Evolutionary conservation across 2,888 invertebrate species (phyloP).

Genomic region (Augiades crinisus): DNA sequence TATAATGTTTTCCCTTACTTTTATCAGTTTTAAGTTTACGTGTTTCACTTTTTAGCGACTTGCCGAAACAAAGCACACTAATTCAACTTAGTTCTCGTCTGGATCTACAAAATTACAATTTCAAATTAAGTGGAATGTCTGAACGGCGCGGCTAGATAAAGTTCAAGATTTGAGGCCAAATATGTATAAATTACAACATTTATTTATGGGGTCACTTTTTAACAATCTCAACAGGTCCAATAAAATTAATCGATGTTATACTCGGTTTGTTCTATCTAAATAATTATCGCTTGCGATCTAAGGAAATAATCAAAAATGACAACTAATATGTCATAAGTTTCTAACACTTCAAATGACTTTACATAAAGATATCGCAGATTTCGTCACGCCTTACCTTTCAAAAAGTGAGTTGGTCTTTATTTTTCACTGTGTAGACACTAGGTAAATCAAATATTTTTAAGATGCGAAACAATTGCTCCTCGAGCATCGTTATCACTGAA

Average conservation of each 20-base stretch:
- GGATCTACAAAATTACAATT: constrained; percentile 20
- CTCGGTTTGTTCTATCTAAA: no score
- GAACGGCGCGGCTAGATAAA: not conserved
- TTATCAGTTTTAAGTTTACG: not conserved
- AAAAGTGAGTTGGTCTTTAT: not conserved
- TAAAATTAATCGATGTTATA: no score
- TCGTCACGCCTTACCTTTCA: not conserved
- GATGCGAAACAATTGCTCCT: constrained; percentile 9
- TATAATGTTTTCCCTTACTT: not conserved
- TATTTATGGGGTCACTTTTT: no score
- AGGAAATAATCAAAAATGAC: no score
- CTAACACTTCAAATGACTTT: not conserved
- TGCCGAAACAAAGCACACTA: not conserved
- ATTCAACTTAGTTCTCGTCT: not conserved
- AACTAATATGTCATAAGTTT: not conserved
- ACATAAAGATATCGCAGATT: not conserved
- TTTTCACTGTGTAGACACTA: not conserved
- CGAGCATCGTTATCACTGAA: constrained; percentile 16
- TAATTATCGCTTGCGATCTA: no score
- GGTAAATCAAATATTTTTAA: not conserved
- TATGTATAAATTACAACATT: not conserved
- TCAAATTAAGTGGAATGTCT: constrained; percentile 20
- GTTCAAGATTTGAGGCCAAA: not conserved
- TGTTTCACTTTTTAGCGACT: not conserved
- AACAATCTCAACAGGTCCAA: no score